Base-by-base conservation (phyloP, 2,113 vertebrate species). In the Sceloporus tristichus region DNA sequence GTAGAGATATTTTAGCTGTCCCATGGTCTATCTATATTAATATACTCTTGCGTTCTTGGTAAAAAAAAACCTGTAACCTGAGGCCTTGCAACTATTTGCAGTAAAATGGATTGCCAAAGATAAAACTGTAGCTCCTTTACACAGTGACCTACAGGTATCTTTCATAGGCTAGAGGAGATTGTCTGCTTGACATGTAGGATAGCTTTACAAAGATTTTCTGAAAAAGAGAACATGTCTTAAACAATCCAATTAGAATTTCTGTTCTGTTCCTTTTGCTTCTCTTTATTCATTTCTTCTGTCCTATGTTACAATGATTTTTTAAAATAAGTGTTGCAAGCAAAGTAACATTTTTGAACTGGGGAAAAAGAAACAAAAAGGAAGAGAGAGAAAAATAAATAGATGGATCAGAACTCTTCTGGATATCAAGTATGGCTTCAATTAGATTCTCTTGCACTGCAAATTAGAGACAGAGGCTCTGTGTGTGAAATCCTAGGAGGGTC, bases 391-490 rank as follows among this genome's bases (percentile, higher is more conserved):
- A 66, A 77, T 29, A 65, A 29, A 74, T 23, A 4, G 9, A 56
- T 59, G 25, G 78, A 80, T 74, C 34, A 59, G 53, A 87, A 53
- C 42, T 82, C 25, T 73, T 79, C 48, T 80, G n/a, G 42, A 27
- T 66, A 62, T 65, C 71, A n/a, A 9, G 79, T 34, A 53, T 75
- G 19, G 19, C 56, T 76, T 87, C 83, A 88, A 88, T 88, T 76
- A 82, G 87, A 83, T 88, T 66, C 10, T 40, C 66, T 84, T 11
- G 2, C 1, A 3, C n/a, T 73, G 78, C 66, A 92, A 93, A 92
- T 83, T 89, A 82, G 59, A 21, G 21, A 79, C 0, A 0, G 73
- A 40, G 90, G 27, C 54, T 88, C 62, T 82, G 34, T 0, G 1
- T 0, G 0, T 1, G 21, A 56, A 84, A 71, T 70, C 76, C 40